Base-by-base conservation (phyloP, 2,888 invertebrate genomes). In the Eurytoma adleriae region DNA sequence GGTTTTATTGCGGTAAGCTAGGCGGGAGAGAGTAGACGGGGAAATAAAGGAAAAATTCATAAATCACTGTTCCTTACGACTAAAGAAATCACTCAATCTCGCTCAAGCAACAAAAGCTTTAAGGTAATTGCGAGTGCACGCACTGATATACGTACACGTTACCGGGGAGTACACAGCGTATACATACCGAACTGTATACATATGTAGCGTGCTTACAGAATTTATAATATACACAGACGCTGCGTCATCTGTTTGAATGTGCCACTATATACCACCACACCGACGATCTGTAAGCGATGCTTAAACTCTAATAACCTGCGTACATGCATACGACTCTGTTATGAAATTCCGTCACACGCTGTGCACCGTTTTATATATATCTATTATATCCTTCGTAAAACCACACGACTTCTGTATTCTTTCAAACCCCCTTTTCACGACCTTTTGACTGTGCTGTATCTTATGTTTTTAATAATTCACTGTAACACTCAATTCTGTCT, bases 81-180 rank as follows among this genome's bases (percentile, higher is more conserved):
- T 62, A 69, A 69, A 67, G 50, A 75, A 75, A 68, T 75, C 75
- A 75, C 68, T 61, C 68, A 52, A 75, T 68, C 52, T 68, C 20
- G 59, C 59, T 48, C 7, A 24, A 75, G 59, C 50, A 76, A 62
- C 61, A 62, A 69, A 76, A 76, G 76, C 69, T 76, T 69, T 62
- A 69, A 76, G 56, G 76, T 69, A 76, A 76, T 76, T 76, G 76
- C 56, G 40, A 40, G 52, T 24, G 61, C 76, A 76, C 68, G 69
- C 69, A 68, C 27, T 52, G 14, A 40, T 12, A 30, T 62, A 50
- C 20, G 13, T 59, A 75, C 27, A 59, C 66, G 67, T 67, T 50
- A 67, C 27, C 18, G 13, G 66, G 50, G 52, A 50, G 24, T 64
- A 56, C 52, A 10, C 18, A 56, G 20, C n/a, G 12, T 16, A 24